Evolutionary conservation across 2,888 invertebrate species (phyloP).

Genomic region (Torymus tubicola): DNA sequence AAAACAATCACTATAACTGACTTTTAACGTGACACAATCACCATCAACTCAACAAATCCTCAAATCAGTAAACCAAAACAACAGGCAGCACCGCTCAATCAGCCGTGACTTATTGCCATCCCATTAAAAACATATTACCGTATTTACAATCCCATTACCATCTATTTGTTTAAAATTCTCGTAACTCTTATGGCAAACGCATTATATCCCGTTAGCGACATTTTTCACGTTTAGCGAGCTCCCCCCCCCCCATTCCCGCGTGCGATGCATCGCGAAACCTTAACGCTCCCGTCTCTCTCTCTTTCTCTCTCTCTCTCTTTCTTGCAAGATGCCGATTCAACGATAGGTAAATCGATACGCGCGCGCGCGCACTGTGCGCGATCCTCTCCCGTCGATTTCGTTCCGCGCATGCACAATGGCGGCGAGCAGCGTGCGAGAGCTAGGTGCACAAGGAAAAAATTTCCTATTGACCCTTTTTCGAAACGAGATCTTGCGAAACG

Average conservation of each 20-base stretch:
- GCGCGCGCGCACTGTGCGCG: constrained; percentile 1
- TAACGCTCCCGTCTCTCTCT: neutral
- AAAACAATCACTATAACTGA: no score
- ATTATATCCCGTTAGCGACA: constrained; percentile 1
- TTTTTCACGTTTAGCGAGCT: no score
- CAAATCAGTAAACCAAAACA: no score
- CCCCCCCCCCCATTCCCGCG: neutral
- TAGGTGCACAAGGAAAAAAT: constrained; percentile 1
- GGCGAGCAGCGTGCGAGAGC: neutral
- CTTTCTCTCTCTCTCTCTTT: neutral
- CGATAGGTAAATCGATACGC: constrained; percentile 43
- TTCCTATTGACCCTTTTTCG: neutral
- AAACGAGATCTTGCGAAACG: constrained; percentile 44
- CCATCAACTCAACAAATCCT: no score
- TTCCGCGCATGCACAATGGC: neutral
- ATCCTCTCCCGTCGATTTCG: constrained; percentile 8
- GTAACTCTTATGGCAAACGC: neutral
- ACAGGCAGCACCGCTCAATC: no score
- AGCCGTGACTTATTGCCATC: no score
- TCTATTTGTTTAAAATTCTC: neutral
- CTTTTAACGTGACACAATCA: no score
- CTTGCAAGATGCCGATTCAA: constrained; percentile 28
- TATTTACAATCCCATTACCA: neutral
- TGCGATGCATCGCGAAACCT: neutral
- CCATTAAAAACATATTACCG: no score